phyloP scores from a whole-genome alignment of 37 sponge, comb jelly and placozoan species.

The Axinella damicornis region DNA sequence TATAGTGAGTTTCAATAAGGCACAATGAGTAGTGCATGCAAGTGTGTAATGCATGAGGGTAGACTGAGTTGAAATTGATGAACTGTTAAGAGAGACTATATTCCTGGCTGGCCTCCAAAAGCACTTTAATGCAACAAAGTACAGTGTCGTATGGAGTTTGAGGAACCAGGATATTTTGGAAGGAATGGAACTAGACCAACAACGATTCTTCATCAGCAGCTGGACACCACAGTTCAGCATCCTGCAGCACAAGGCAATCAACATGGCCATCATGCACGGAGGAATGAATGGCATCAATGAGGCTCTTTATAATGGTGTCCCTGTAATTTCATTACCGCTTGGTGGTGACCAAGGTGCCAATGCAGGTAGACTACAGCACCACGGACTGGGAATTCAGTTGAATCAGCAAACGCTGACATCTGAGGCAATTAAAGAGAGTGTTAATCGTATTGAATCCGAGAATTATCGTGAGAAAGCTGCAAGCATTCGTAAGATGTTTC shows the following conservation, averaged over 20 bases:
- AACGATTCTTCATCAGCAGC: constrained; percentile 37
- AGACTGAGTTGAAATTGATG: too few species aligned
- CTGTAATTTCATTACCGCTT: neutral
- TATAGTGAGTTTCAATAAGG: too few species aligned
- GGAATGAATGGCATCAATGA: constrained; percentile 71
- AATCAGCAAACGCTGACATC: neutral
- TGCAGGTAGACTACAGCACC: neutral
- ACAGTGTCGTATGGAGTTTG: constrained; percentile 59
- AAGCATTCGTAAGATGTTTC: neutral
- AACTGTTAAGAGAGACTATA: too few species aligned
- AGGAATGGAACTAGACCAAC: constrained; percentile 9
- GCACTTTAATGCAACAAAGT: constrained; percentile 15
- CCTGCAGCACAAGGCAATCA: constrained; percentile 33
- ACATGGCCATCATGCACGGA: constrained; percentile 68
- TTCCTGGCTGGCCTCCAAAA: too few species aligned
- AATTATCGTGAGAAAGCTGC: neutral
- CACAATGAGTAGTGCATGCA: too few species aligned
- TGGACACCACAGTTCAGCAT: constrained; percentile 74
- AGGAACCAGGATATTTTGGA: constrained; percentile 50
- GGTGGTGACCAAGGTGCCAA: neutral
- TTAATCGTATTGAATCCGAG: neutral
- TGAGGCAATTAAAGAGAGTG: neutral
- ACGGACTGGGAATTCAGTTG: neutral
- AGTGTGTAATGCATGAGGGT: too few species aligned
- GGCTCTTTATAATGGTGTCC: constrained; percentile 43